Evolutionary conservation across 2,888 invertebrate species (phyloP).

Genomic region (Harmothoe impar): DNA sequence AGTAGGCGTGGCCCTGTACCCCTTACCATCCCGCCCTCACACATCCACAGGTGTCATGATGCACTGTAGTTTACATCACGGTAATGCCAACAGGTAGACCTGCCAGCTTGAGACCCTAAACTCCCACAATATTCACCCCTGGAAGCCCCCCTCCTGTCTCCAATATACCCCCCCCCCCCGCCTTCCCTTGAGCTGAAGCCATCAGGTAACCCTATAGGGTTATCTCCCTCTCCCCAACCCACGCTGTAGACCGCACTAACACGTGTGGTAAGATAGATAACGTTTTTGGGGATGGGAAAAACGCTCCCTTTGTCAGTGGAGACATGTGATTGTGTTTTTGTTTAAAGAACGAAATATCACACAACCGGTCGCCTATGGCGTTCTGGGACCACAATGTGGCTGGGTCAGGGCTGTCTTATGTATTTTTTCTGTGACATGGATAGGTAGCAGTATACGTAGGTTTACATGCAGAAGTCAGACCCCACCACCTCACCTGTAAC

Average conservation of each 20-base stretch:
- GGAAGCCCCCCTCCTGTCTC: neutral
- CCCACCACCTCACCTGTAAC: conserved; percentile 4
- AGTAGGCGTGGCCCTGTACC: conserved; percentile 1
- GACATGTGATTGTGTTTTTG: conserved; percentile 15
- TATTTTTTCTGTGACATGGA: conserved; percentile 20
- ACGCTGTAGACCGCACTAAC: neutral
- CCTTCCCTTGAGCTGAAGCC: neutral
- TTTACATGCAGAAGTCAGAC: neutral
- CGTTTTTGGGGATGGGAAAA: neutral
- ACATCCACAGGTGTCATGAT: conserved; percentile 16
- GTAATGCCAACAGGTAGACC: neutral
- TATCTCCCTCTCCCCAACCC: neutral
- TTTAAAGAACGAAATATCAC: neutral
- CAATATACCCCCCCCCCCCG: neutral
- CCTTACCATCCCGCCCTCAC: neutral
- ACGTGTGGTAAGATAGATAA: neutral
- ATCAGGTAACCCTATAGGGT: neutral
- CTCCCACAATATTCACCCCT: neutral
- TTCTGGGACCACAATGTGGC: neutral
- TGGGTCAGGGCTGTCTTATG: neutral
- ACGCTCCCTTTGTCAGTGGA: neutral
- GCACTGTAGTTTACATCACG: neutral
- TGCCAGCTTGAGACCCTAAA: neutral
- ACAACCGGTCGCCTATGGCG: neutral
- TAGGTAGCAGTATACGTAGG: neutral